These are phyloP conservation scores for Drosophila dives DNA, from an alignment of 2,888 invertebrate genomes.

Conservation along the genomic window DNA sequence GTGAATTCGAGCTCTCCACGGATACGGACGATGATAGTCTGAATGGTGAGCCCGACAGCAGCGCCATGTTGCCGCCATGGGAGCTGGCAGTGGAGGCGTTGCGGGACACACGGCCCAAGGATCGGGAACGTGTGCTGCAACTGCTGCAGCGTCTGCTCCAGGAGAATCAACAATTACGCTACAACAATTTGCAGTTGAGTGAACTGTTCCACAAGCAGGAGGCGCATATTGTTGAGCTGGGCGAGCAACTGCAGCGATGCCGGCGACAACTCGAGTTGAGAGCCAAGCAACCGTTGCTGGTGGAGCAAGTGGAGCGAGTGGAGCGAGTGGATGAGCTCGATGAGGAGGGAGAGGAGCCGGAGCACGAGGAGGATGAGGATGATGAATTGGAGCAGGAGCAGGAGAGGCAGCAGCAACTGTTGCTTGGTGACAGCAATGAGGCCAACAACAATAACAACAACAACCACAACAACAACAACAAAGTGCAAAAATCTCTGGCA, in stretches of 20 bases:
- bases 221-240: conserved; percentile 82
- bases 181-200: conserved; percentile 81
- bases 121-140: conserved; percentile 83
- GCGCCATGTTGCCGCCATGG: conserved; percentile 83
- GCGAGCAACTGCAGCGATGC: conserved; percentile 82
- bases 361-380: conserved; percentile 35
- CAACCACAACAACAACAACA: conserved; percentile 31
- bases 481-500: conserved; percentile 39
- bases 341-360: conserved; percentile 17
- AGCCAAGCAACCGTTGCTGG: conserved; percentile 61
- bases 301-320: conserved; percentile 42
- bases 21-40: conserved; percentile 90
- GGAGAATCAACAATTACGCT: conserved; percentile 83
- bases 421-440: conserved; percentile 53
- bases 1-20: conserved; percentile 89
- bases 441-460: conserved; percentile 60
- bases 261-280: conserved; percentile 76
- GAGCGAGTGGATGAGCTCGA: conserved; percentile 28
- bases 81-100: conserved; percentile 84
- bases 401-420: conserved; percentile 34
- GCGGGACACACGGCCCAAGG: conserved; percentile 82
- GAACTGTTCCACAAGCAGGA: conserved; percentile 83
- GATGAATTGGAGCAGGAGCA: conserved; percentile 40
- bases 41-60: conserved; percentile 84
- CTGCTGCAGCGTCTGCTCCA: conserved; percentile 83